A percentile compares a stretch with the other conserved stretches of the same genome.
Evolutionary conservation across 53 echinoderm and acorn worm species (phyloP).

Genomic region (Stichopus horrens): DNA sequence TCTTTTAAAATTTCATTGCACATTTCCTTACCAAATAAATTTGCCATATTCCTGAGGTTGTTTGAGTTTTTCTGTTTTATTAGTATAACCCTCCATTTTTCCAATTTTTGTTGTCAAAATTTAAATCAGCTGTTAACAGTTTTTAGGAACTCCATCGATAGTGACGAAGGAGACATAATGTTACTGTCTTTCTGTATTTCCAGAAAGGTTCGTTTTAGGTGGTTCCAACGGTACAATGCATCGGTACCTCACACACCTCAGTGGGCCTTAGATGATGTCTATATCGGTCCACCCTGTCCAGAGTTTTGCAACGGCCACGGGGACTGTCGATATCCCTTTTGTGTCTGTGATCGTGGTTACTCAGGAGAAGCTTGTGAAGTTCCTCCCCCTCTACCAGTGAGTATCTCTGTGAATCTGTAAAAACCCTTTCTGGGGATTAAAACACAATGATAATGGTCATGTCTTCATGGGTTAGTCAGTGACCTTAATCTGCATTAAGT

Average conservation of each 20-base stretch:
- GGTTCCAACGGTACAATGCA: constrained; percentile 63
- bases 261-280: constrained; percentile 91
- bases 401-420: neutral
- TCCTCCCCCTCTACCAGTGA: constrained; percentile 52
- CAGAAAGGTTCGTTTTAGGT: constrained; percentile 77
- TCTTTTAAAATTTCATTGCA: too few species aligned
- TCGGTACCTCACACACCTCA: constrained; percentile 37
- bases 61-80: too few species aligned
- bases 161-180: neutral
- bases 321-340: constrained; percentile 81
- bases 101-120: too few species aligned
- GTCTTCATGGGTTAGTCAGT: neutral
- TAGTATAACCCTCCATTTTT: too few species aligned
- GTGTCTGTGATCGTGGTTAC: constrained; percentile 90
- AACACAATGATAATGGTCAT: neutral
- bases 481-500: too few species aligned
- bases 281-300: constrained; percentile 70
- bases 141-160: neutral
- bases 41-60: too few species aligned
- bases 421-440: neutral
- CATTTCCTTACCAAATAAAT: too few species aligned
- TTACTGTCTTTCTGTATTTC: neutral
- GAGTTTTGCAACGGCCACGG: constrained; percentile 87
- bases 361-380: constrained; percentile 69
- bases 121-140: neutral